These are phyloP conservation scores for Denticeps clupeoides DNA, from an alignment of 2,797 vertebrate species.

Conservation along the genomic window DNA sequence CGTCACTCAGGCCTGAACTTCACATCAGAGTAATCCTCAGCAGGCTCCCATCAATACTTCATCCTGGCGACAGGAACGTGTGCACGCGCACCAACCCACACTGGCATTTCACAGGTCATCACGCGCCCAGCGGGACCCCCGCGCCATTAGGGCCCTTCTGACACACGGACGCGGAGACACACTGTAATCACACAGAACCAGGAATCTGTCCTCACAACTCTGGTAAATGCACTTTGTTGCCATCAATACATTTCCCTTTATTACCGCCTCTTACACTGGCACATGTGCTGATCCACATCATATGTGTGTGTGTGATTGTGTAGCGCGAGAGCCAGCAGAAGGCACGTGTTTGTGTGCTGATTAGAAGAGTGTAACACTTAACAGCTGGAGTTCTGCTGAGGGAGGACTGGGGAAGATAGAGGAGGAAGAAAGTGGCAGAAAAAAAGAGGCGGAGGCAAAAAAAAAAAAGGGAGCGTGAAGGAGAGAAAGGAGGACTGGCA, in stretches of 20 bases:
- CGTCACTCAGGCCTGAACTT: conserved; percentile 28
- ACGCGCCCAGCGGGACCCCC: conserved; percentile 15
- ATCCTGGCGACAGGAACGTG: conserved; percentile 7
- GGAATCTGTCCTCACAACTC: too few species aligned
- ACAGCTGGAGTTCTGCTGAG: conserved; percentile 24
- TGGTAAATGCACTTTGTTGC: too few species aligned
- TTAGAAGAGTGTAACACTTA: conserved; percentile 18
- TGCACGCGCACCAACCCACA: conserved; percentile 10
- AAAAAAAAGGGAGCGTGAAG: background rate
- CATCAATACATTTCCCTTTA: too few species aligned
- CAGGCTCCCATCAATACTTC: conserved; percentile 24
- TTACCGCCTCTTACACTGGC: too few species aligned
- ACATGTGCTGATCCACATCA: too few species aligned
- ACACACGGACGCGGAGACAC: conserved; percentile 11
- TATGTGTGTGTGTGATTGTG: background rate
- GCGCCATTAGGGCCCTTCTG: conserved; percentile 26
- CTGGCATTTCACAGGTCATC: conserved; percentile 31
- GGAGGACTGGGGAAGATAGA: background rate
- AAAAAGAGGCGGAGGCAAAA: background rate
- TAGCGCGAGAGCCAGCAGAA: conserved; percentile 4
- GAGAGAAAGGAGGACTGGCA: conserved; percentile 8
- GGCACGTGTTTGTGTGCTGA: conserved; percentile 24
- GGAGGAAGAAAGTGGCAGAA: background rate
- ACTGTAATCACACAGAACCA: too few species aligned
- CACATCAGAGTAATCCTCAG: conserved; percentile 32